phyloP scores from a whole-genome alignment of 2,888 invertebrate genomes.

The Mythimna albipuncta region DNA sequence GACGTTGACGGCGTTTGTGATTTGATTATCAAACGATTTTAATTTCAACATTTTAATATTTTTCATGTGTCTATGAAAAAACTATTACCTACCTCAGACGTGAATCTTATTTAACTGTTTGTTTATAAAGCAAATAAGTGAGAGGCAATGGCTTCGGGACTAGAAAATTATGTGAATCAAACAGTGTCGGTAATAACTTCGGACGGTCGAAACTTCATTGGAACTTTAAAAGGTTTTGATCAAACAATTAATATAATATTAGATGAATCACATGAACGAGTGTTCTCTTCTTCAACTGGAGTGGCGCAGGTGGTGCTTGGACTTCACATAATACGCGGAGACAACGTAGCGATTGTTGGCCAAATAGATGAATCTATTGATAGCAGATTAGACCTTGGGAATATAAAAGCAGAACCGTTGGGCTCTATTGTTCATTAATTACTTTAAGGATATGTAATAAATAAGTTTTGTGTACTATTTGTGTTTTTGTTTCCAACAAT shows the following conservation, averaged over 20 bases:
- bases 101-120: not conserved
- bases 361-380: constrained; percentile 96
- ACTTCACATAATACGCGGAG: constrained; percentile 99
- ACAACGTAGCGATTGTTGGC: constrained; percentile 98
- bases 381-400: constrained; percentile 94
- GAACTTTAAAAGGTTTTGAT: constrained; percentile 99
- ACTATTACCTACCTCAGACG: not conserved
- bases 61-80: constrained; percentile 10
- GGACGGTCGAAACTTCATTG: constrained; percentile 99
- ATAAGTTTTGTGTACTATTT: constrained; percentile 64
- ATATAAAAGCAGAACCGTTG: constrained; percentile 96
- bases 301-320: constrained; percentile 97
- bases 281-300: constrained; percentile 98
- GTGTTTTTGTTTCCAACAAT: constrained; percentile 25
- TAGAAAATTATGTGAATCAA: constrained; percentile 97
- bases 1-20: constrained; percentile 34
- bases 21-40: constrained; percentile 23
- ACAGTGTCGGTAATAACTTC: constrained; percentile 98
- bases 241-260: constrained; percentile 99
- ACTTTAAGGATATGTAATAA: constrained; percentile 73
- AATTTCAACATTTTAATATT: not conserved
- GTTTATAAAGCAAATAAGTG: constrained; percentile 9
- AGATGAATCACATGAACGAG: constrained; percentile 99
- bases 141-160: constrained; percentile 93
- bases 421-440: constrained; percentile 95